Conservation (phyloP, 2,888 invertebrate genomes). For the Stegana nigrithorax region DNA sequence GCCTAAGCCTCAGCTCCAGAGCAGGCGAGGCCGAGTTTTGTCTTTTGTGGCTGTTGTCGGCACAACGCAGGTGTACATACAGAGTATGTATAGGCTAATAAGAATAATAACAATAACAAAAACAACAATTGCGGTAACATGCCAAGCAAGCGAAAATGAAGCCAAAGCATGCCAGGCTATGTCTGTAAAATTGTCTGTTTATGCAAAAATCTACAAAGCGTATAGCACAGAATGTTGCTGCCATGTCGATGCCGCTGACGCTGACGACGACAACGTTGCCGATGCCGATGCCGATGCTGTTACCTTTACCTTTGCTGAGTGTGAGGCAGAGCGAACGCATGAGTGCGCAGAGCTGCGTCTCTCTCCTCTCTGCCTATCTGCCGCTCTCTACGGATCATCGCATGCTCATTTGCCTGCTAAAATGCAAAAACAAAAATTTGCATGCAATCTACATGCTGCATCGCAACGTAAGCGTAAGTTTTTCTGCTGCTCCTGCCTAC, state of each 20-base stretch:
- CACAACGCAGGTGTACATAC: not conserved
- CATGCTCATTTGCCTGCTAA: no score
- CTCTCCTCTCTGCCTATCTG: no score
- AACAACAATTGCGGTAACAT: slow-evolving; percentile 22
- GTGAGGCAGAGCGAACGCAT: no score
- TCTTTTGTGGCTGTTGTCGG: no score
- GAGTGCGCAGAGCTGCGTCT: no score
- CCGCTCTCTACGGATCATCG: slow-evolving; percentile 11
- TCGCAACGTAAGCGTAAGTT: slow-evolving; percentile 19
- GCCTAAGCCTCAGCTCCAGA: slow-evolving; percentile 27
- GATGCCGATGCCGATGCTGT: not conserved
- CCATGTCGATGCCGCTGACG: slow-evolving; percentile 1
- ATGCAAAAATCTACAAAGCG: slow-evolving; percentile 1
- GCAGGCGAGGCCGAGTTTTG: no score
- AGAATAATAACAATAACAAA: slow-evolving; percentile 23
- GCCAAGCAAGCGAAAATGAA: no score
- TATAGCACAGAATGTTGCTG: no score
- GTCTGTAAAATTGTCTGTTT: not conserved
- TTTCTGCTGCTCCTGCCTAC: no score
- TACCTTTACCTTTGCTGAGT: not conserved
- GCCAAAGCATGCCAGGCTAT: slow-evolving; percentile 12
- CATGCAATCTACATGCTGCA: slow-evolving; percentile 33
- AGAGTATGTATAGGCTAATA: no score
- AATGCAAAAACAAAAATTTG: slow-evolving; percentile 29
- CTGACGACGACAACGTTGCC: not conserved